Conservation (phyloP, 2,113 vertebrate genomes). For the Arvicanthis niloticus region DNA sequence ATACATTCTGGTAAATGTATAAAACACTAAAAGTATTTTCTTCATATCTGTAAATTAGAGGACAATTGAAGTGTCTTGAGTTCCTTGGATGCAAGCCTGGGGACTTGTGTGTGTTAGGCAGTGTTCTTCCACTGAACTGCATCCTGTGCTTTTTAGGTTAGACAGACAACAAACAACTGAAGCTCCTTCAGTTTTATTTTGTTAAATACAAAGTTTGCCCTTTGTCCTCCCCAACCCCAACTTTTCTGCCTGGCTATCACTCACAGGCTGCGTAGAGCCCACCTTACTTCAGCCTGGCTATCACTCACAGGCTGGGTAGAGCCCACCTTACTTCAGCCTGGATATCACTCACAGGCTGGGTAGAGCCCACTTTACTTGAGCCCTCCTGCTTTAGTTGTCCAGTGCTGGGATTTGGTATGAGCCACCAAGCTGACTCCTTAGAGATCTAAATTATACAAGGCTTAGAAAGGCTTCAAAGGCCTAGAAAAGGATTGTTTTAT, state of each 20-base stretch:
- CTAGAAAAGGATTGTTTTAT: neutral
- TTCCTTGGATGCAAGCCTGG: neutral
- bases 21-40: constrained; percentile 29
- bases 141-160: neutral
- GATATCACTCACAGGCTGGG: neutral
- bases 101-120: neutral
- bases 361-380: neutral
- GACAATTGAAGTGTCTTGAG: neutral
- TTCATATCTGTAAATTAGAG: neutral
- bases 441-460: neutral
- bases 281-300: neutral
- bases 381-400: neutral
- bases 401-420: neutral
- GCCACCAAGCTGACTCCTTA: neutral
- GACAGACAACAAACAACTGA: neutral
- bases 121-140: neutral
- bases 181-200: neutral
- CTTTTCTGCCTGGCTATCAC: neutral
- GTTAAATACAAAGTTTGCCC: neutral
- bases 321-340: neutral
- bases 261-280: neutral
- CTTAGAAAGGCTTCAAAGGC: constrained; percentile 2
- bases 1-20: neutral
- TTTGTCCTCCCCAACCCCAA: neutral
- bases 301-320: neutral